phyloP scores from a whole-genome alignment of 2,797 vertebrate species.

The Pseudopleuronectes americanus region DNA sequence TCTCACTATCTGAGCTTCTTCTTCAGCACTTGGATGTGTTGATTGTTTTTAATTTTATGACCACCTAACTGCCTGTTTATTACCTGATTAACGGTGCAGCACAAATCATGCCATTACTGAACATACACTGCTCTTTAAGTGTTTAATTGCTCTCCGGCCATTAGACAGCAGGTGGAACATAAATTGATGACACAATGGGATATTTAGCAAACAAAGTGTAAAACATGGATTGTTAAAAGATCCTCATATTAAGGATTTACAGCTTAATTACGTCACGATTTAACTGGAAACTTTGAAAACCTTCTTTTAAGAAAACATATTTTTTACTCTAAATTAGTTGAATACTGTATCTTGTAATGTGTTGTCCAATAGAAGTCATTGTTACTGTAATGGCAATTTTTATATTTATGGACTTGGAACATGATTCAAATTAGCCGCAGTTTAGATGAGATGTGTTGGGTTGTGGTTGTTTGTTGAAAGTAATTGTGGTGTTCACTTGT shows the following conservation, averaged over 20 bases:
- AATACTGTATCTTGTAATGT: background rate
- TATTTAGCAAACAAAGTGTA: slow-evolving; percentile 3
- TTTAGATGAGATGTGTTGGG: background rate
- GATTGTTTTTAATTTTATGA: slow-evolving; percentile 46
- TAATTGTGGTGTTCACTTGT: background rate
- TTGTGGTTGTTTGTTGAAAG: background rate
- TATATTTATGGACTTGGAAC: no score
- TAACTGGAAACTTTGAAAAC: background rate
- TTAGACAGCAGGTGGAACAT: slow-evolving; percentile 28
- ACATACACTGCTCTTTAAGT: slow-evolving; percentile 3
- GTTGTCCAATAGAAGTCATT: background rate
- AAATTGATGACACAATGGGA: slow-evolving; percentile 21
- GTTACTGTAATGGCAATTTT: background rate
- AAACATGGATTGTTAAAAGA: slow-evolving; percentile 22
- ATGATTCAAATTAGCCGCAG: background rate
- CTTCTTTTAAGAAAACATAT: background rate
- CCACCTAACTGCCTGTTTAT: slow-evolving; percentile 34
- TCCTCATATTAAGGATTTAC: slow-evolving; percentile 24
- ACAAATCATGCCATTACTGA: slow-evolving; percentile 35
- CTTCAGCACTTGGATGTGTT: slow-evolving; percentile 4
- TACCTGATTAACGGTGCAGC: slow-evolving; percentile 13
- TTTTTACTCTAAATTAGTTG: background rate
- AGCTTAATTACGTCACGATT: slow-evolving; percentile 9
- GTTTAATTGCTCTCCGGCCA: slow-evolving; percentile 39
- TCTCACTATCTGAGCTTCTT: slow-evolving; percentile 11